phyloP scores from a whole-genome alignment of 1,140 invertebrate species.

The Drosophila trapezifrons region DNA sequence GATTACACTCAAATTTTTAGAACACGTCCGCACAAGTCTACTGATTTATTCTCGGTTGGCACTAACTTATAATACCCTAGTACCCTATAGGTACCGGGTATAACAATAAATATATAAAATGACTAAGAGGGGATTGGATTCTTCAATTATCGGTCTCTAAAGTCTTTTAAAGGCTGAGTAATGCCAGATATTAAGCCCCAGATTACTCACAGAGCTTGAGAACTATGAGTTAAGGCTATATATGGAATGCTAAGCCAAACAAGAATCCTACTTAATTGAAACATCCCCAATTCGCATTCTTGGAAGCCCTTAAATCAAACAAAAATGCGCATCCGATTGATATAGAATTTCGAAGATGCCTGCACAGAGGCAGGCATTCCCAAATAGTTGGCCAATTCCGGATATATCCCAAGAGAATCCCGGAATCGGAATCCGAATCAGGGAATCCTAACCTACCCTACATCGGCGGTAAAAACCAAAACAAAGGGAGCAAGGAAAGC shows the following conservation, averaged over 20 bases:
- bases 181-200: not conserved
- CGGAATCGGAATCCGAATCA: constrained; percentile 3
- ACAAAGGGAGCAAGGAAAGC: constrained; percentile 37
- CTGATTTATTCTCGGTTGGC: too few relatives aligned
- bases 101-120: not conserved
- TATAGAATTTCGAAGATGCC: constrained; percentile 22
- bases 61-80: too few relatives aligned
- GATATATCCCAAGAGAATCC: constrained; percentile 1
- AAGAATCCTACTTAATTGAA: constrained; percentile 4
- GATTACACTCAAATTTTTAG: too few relatives aligned
- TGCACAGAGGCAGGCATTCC: constrained; percentile 4
- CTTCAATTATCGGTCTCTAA: too few relatives aligned
- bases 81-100: too few relatives aligned
- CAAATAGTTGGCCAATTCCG: constrained; percentile 21
- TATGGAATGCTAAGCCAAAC: not conserved
- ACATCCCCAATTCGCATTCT: constrained; percentile 1
- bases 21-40: too few relatives aligned
- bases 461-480: constrained; percentile 34
- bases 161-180: not conserved
- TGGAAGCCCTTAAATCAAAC: not conserved
- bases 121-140: not conserved
- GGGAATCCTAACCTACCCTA: constrained; percentile 25
- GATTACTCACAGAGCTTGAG: not conserved
- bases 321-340: constrained; percentile 13
- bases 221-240: not conserved